Conservation (phyloP, 1,140 invertebrate species). For the Zaprionus africanus region DNA sequence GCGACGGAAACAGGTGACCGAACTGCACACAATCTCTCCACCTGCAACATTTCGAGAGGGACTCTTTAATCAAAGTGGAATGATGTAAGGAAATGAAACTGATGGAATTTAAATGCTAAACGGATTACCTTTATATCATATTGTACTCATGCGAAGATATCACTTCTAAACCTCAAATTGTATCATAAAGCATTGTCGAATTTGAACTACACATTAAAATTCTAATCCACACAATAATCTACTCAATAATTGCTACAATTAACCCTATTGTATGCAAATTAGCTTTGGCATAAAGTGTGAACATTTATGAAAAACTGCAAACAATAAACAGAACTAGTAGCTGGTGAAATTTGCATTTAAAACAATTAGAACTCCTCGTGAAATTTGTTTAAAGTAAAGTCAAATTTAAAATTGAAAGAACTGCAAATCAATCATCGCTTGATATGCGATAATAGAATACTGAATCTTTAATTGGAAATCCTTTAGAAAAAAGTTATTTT, state of each 20-base stretch:
- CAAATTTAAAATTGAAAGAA: background rate
- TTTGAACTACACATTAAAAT: background rate
- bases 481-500: too few species aligned
- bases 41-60: constrained; percentile 71
- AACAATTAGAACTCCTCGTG: background rate
- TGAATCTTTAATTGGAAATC: too few species aligned
- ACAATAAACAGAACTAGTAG: background rate
- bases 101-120: background rate
- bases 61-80: constrained; percentile 2
- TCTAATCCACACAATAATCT: background rate
- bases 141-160: background rate
- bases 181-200: background rate
- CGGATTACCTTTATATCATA: background rate
- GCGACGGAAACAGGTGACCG: constrained; percentile 90
- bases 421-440: background rate
- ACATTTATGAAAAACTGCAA: background rate
- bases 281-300: background rate
- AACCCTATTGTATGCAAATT: background rate
- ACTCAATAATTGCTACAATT: background rate
- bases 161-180: background rate
- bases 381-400: background rate
- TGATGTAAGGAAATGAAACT: background rate
- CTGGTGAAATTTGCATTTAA: background rate
- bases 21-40: constrained; percentile 90
- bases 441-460: too few species aligned